phyloP scores from a whole-genome alignment of 2,113 vertebrate genomes.

The Myxocyprinus asiaticus region DNA sequence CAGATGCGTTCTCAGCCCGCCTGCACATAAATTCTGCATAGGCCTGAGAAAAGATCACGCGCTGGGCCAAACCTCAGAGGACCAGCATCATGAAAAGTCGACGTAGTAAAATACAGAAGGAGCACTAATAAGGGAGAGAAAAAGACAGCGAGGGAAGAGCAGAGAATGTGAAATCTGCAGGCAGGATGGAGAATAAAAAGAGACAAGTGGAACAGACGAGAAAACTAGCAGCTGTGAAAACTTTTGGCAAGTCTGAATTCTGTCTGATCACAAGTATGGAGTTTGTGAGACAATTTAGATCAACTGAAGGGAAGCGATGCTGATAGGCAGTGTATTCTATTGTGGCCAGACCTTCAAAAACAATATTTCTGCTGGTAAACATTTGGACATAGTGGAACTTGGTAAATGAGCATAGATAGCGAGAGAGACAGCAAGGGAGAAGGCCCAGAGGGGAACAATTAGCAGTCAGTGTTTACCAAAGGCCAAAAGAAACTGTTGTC shows the following conservation, averaged over 20 bases:
- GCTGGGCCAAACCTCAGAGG: slow-evolving; percentile 39
- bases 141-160: background rate
- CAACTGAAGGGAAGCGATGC: background rate
- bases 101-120: slow-evolving; percentile 45
- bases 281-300: slow-evolving; percentile 15
- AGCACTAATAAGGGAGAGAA: slow-evolving; percentile 34
- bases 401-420: background rate
- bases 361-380: slow-evolving; percentile 9
- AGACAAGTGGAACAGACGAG: slow-evolving; percentile 10
- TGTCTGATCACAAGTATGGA: slow-evolving; percentile 34
- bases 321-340: background rate
- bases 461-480: background rate
- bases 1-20: background rate
- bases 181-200: slow-evolving; percentile 28
- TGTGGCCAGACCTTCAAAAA: background rate
- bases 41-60: slow-evolving; percentile 1
- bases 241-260: slow-evolving; percentile 17
- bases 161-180: slow-evolving; percentile 8
- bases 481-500: background rate
- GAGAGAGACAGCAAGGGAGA: background rate
- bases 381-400: background rate
- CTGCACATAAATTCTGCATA: slow-evolving; percentile 37
- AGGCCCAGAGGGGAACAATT: background rate
- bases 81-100: slow-evolving; percentile 48
- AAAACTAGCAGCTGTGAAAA: slow-evolving; percentile 29